Base-by-base conservation (phyloP, 2,113 vertebrate genomes). In the Halcyon malimbica region DNA sequence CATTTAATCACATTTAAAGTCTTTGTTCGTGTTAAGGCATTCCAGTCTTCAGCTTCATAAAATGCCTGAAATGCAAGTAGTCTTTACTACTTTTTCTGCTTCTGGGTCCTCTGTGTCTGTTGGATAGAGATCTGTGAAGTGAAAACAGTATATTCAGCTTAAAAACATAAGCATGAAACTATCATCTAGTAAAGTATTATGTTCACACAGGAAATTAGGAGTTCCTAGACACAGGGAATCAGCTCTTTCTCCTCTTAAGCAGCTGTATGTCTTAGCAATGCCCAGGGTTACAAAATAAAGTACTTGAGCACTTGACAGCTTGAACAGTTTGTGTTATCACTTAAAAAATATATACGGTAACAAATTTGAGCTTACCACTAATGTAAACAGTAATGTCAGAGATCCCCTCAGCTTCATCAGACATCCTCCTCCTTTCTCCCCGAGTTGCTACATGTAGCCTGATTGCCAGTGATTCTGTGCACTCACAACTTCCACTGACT, bases 381-480 rank as follows among this genome's bases (percentile, higher is more conserved):
- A 37, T 53, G 28, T 14, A 10, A 53, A 21, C 6, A 57, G 15
- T 0, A 15, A 28, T n/a, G 54, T 33, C 29, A 17, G 28, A 42
- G 25, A 29, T 35, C 17, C 8, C 39, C 33, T 76, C 1, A 2
- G n/a, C 31, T 50, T 23, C 37, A 31, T 35, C 51, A 78, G 0
- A 35, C 18, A 23, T 5, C 21, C 18, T 48, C 9, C 6, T 42
- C 2, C 74, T 63, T 46, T 29, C 74, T 41, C 7, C 7, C 15
- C 0, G 5, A 29, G 70, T 3, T 76, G 29, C 59, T n/a, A 16
- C 10, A 1, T 4, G 5, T 1, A 41, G n/a, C 24, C 35, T 37
- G n/a, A 9, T 20, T 28, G 18, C 37, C 42, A 24, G 29, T 26
- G 21, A 8, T 51, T 57, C 56, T 10, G 5, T 10, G 31, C 7